Conservation (phyloP, 2,797 vertebrate genomes). For the Salarias fasciatus region DNA sequence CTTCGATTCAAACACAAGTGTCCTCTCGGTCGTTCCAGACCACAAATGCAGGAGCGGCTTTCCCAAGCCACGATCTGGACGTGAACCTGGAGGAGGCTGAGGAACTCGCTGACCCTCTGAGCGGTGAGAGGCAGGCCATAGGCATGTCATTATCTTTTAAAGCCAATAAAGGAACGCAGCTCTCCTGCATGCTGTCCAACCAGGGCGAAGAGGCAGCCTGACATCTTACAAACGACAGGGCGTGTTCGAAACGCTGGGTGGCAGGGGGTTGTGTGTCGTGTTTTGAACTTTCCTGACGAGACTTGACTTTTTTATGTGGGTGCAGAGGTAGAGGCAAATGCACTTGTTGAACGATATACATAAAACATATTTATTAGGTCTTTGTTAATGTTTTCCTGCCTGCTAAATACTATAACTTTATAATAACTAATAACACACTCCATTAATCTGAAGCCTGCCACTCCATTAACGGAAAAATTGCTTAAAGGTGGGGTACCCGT, state of each 20-base stretch:
- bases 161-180: slow-evolving; percentile 69
- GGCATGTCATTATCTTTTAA: slow-evolving; percentile 74
- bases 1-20: slow-evolving; percentile 12
- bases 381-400: too few species aligned
- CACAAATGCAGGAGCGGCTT: slow-evolving; percentile 26
- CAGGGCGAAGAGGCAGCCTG: slow-evolving; percentile 43
- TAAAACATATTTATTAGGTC: too few species aligned
- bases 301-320: slow-evolving; percentile 53
- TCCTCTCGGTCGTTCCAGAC: slow-evolving; percentile 19
- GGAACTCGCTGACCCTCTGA: slow-evolving; percentile 62
- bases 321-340: slow-evolving; percentile 3
- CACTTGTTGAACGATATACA: slow-evolving; percentile 7
- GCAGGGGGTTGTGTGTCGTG: slow-evolving; percentile 55
- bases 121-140: slow-evolving; percentile 42
- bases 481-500: slow-evolving; percentile 24
- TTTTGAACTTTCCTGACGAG: slow-evolving; percentile 59
- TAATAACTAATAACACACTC: not conserved
- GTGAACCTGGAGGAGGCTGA: slow-evolving; percentile 32
- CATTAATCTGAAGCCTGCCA: not conserved
- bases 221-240: slow-evolving; percentile 60
- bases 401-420: too few species aligned
- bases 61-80: slow-evolving; percentile 27
- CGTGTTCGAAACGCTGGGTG: slow-evolving; percentile 62
- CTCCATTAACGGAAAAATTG: not conserved
- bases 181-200: slow-evolving; percentile 54